Conservation (phyloP, 2,888 invertebrate genomes). For the Ophion obscuratus region DNA sequence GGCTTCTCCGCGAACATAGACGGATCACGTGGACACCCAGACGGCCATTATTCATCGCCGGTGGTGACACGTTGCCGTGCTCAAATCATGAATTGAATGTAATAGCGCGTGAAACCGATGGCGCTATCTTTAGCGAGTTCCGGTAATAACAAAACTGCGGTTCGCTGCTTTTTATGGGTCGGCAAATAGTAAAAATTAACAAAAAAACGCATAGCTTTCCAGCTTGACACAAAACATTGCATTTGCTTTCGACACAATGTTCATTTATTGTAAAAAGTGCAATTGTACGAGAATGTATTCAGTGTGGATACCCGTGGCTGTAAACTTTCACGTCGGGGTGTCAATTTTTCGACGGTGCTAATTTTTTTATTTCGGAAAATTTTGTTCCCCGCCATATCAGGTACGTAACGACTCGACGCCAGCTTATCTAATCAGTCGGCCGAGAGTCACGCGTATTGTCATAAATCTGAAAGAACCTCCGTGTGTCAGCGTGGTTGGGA, state of each 20-base stretch:
- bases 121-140: not conserved
- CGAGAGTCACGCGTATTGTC: slow-evolving; percentile 38
- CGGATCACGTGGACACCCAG: not conserved
- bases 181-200: not conserved
- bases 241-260: not conserved
- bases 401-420: slow-evolving; percentile 3
- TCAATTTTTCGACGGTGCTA: slow-evolving; percentile 1
- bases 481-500: slow-evolving; percentile 1
- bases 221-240: not conserved
- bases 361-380: slow-evolving; percentile 15
- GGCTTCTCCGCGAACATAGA: not conserved
- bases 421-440: slow-evolving; percentile 56
- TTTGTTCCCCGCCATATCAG: slow-evolving; percentile 19
- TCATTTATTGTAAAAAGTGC: not conserved
- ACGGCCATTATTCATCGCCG: not conserved
- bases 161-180: not conserved
- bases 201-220: not conserved
- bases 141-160: not conserved
- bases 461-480: slow-evolving; percentile 45
- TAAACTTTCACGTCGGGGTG: not conserved
- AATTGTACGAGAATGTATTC: not conserved
- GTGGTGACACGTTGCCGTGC: not conserved
- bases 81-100: not conserved
- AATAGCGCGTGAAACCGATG: not conserved
- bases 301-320: not conserved